A percentile compares a stretch with the other conserved stretches of the same genome.
Conservation (phyloP, 2,797 vertebrate species). For the Emydoidea blandingii region DNA sequence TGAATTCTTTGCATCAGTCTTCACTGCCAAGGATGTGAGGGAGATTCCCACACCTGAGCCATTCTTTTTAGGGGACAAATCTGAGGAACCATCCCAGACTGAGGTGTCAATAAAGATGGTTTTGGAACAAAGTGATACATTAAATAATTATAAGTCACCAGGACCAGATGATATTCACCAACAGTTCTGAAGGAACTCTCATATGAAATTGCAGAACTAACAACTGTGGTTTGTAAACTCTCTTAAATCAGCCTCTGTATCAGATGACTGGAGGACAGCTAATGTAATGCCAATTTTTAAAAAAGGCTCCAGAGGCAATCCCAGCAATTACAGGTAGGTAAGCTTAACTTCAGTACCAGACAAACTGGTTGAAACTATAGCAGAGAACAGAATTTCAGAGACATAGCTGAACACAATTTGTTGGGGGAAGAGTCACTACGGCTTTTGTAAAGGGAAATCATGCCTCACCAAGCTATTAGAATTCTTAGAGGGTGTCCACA, state of each 20-base stretch:
- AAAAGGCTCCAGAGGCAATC: not conserved
- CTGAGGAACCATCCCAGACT: not conserved
- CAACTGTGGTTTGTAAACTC: not conserved
- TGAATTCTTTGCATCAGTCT: not conserved
- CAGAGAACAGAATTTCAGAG: not conserved
- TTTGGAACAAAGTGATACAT: not conserved
- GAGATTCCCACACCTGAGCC: not conserved
- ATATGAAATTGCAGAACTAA: not conserved
- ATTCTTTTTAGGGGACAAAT: not conserved
- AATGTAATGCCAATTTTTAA: not conserved
- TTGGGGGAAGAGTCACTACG: not conserved
- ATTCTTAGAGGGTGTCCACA: not conserved
- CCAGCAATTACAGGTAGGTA: not conserved
- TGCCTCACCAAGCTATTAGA: no score
- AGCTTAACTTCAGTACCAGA: not conserved
- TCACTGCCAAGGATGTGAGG: not conserved
- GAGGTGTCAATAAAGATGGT: not conserved
- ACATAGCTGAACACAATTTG: not conserved
- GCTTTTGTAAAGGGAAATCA: not conserved
- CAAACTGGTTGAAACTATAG: not conserved
- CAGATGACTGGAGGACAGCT: not conserved
- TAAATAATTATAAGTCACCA: not conserved
- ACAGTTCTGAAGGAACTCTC: not conserved
- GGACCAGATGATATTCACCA: not conserved
- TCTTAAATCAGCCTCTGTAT: not conserved